A percentile compares a stretch with the other conserved stretches of the same genome.
Evolutionary conservation across 2,113 vertebrate species (phyloP).

Genomic region (Pseudopipra pipra): DNA sequence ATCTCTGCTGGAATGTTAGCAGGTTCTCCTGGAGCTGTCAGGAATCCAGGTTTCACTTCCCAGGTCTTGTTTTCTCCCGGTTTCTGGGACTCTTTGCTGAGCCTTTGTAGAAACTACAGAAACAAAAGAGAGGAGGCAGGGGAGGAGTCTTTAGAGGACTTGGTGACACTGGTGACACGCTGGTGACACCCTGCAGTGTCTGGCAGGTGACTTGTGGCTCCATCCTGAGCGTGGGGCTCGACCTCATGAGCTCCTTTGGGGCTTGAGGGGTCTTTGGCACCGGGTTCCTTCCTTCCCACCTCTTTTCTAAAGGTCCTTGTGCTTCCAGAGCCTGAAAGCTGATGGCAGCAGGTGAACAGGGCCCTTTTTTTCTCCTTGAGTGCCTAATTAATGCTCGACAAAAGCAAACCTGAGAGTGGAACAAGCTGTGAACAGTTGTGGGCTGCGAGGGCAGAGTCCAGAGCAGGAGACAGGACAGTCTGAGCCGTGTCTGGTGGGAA

Average conservation of each 20-base stretch:
- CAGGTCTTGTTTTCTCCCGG: not conserved
- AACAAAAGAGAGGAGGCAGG: accelerated
- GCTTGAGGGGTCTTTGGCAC: not conserved
- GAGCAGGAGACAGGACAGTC: not conserved
- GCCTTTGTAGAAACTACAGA: not conserved
- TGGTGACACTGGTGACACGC: not conserved
- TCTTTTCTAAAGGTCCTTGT: not conserved
- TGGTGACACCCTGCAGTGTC: accelerated
- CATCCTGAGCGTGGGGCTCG: not conserved
- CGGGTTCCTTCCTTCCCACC: not conserved
- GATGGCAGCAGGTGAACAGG: accelerated
- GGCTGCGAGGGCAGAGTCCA: not conserved
- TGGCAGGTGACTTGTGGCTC: not conserved
- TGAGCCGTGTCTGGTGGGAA: not conserved
- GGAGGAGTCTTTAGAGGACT: not conserved
- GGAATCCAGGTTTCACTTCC: not conserved
- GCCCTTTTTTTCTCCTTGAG: not conserved
- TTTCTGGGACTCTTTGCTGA: not conserved
- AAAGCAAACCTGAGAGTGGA: not conserved
- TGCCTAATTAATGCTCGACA: accelerated
- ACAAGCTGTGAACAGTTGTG: not conserved
- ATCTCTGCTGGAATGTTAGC: not conserved
- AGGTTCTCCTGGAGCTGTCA: not conserved
- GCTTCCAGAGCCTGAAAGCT: not conserved
- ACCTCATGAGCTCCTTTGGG: not conserved